Evolutionary conservation across 2,113 vertebrate species (phyloP).

Genomic region (Erythrocercus mccallii): DNA sequence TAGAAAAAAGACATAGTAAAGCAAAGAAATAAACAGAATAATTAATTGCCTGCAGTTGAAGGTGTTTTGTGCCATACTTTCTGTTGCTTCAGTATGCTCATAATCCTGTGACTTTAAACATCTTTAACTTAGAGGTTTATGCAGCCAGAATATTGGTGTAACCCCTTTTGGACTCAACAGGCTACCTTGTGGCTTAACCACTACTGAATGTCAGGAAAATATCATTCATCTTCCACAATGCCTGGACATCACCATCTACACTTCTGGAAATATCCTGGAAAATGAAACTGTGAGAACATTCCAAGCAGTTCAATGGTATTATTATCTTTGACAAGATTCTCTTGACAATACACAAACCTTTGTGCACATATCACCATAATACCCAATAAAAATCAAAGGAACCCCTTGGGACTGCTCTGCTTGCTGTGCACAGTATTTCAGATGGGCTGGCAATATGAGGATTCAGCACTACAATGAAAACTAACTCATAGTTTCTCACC

Average conservation of each 20-base stretch:
- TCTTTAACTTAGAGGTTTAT: slow-evolving; percentile 5
- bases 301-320: background rate
- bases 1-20: background rate
- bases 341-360: background rate
- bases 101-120: background rate
- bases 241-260: background rate
- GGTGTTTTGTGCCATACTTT: background rate
- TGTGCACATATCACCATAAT: background rate
- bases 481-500: background rate
- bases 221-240: background rate
- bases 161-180: background rate
- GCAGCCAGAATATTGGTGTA: background rate
- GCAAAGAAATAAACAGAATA: background rate
- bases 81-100: background rate
- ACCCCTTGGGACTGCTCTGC: background rate
- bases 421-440: background rate
- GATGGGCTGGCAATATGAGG: background rate
- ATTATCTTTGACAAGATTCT: slow-evolving; percentile 11
- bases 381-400: background rate
- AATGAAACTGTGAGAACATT: slow-evolving; percentile 50
- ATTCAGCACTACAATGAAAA: background rate
- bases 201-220: slow-evolving; percentile 16
- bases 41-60: background rate
- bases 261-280: background rate
- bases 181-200: background rate